Conservation (phyloP, 2,888 invertebrate genomes). For the Parnassius orleans region DNA sequence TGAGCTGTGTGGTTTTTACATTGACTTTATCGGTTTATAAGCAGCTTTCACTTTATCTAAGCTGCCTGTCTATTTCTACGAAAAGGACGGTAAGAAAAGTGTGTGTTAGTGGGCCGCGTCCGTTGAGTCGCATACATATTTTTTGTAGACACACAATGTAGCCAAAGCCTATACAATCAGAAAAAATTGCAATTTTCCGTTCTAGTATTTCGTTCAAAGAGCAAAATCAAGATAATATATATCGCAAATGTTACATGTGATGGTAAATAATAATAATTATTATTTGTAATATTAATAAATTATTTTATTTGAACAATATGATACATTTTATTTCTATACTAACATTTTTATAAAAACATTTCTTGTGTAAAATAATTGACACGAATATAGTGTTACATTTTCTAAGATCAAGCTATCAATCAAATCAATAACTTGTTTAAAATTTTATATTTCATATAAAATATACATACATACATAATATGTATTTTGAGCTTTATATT, state of each 20-base stretch:
- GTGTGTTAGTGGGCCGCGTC: slow-evolving; percentile 77
- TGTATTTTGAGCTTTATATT: too few species aligned
- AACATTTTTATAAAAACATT: slow-evolving; percentile 6
- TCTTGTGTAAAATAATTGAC: neutral
- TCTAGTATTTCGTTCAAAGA: slow-evolving; percentile 13
- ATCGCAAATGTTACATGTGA: neutral
- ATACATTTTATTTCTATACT: slow-evolving; percentile 3
- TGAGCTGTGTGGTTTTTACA: slow-evolving; percentile 60
- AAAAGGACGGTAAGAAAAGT: slow-evolving; percentile 77
- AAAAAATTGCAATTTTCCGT: slow-evolving; percentile 51
- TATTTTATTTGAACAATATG: slow-evolving; percentile 7
- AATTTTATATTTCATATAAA: too few species aligned
- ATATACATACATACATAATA: too few species aligned
- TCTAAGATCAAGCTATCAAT: too few species aligned
- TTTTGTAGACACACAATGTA: slow-evolving; percentile 60
- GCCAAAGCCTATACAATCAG: slow-evolving; percentile 65
- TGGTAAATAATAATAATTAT: neutral
- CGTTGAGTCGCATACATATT: slow-evolving; percentile 59
- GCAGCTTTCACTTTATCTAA: slow-evolving; percentile 77
- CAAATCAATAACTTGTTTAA: too few species aligned
- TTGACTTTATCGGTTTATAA: slow-evolving; percentile 70
- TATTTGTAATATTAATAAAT: slow-evolving; percentile 6
- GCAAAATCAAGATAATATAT: neutral
- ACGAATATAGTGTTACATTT: too few species aligned
- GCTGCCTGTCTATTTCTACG: slow-evolving; percentile 74